Conservation (phyloP, 2,888 invertebrate genomes). For the Colletes collaris region DNA sequence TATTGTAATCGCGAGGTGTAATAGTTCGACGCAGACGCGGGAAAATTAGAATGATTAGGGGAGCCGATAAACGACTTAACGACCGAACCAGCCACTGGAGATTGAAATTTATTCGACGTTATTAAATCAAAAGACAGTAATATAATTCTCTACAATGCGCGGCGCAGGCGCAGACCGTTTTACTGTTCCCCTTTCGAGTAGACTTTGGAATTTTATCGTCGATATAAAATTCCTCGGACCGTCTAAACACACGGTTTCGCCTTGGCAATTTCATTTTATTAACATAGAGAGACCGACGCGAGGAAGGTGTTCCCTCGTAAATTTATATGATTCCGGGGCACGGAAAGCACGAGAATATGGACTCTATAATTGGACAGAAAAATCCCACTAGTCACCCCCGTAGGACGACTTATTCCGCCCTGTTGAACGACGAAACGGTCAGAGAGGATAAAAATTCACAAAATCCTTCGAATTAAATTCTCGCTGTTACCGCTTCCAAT, state of each 20-base stretch:
- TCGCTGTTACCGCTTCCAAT: too few relatives aligned
- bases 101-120: constrained; percentile 23
- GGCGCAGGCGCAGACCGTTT: neutral
- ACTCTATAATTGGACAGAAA: too few relatives aligned
- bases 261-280: constrained; percentile 17
- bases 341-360: too few relatives aligned
- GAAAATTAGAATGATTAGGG: constrained; percentile 1
- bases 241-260: constrained; percentile 3
- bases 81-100: neutral
- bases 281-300: neutral
- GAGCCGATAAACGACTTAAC: neutral
- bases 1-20: too few relatives aligned
- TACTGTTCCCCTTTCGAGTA: neutral
- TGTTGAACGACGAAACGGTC: too few relatives aligned
- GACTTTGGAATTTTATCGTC: constrained; percentile 8
- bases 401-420: too few relatives aligned
- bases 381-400: too few relatives aligned
- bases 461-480: too few relatives aligned
- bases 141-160: neutral
- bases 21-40: neutral
- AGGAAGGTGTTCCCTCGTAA: too few relatives aligned
- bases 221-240: constrained; percentile 20
- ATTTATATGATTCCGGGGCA: too few relatives aligned
- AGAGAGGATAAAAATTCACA: too few relatives aligned
- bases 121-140: constrained; percentile 30